phyloP scores from a whole-genome alignment of 2,888 invertebrate species.

The Protodeltote pygarga region DNA sequence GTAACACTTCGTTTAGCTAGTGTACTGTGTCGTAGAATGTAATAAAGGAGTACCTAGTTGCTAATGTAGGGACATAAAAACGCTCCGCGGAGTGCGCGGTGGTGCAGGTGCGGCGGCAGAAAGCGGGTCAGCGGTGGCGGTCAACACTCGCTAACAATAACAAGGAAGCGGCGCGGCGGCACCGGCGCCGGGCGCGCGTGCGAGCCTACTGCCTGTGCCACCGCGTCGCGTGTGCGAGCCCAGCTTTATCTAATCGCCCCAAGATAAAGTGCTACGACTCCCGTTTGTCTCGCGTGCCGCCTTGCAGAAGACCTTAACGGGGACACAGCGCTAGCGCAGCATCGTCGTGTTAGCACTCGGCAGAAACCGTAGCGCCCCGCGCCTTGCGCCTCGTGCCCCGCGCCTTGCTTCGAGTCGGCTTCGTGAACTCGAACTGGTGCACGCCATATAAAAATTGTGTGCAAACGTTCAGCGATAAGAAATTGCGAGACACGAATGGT shows the following conservation, averaged over 20 bases:
- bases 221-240: slow-evolving; percentile 59
- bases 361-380: no score
- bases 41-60: background rate
- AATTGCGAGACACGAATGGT: slow-evolving; percentile 17
- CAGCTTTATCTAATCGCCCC: slow-evolving; percentile 79
- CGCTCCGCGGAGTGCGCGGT: slow-evolving; percentile 13
- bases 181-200: slow-evolving; percentile 52
- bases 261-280: slow-evolving; percentile 66
- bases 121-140: slow-evolving; percentile 62
- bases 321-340: no score
- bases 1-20: no score
- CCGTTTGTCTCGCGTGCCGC: slow-evolving; percentile 54
- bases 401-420: slow-evolving; percentile 4
- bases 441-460: slow-evolving; percentile 57
- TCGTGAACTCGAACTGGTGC: slow-evolving; percentile 53
- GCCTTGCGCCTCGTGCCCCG: slow-evolving; percentile 3
- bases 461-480: slow-evolving; percentile 57
- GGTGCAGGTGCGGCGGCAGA: slow-evolving; percentile 27
- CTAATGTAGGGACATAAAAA: slow-evolving; percentile 6
- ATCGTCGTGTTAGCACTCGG: no score
- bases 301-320: no score
- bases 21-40: no score
- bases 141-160: slow-evolving; percentile 73
- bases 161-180: slow-evolving; percentile 54
- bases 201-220: slow-evolving; percentile 65